Conservation (phyloP, 1,140 invertebrate genomes). For the Lucilia sericata region DNA sequence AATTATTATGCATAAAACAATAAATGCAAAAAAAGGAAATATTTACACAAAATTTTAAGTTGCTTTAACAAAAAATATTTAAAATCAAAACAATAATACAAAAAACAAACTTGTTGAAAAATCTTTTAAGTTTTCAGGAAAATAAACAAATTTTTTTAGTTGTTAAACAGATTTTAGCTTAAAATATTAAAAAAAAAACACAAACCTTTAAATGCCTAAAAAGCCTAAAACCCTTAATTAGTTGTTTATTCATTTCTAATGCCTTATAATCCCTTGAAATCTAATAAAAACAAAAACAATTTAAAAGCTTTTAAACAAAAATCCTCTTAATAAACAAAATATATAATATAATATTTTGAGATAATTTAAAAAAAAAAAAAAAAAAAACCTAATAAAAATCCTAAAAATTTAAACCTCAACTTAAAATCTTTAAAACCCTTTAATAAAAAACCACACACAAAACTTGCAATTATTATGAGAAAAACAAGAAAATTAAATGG, state of each 20-base stretch:
- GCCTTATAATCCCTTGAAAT: slow-evolving; percentile 35
- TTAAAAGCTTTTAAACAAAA: slow-evolving; percentile 39
- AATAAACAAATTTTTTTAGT: slow-evolving; percentile 30
- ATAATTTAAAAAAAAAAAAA: slow-evolving; percentile 39
- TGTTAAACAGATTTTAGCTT: not conserved
- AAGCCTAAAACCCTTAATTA: not conserved
- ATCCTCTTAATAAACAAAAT: slow-evolving; percentile 14
- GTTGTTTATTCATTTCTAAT: slow-evolving; percentile 33
- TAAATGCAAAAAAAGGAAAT: slow-evolving; percentile 9
- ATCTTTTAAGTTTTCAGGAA: not conserved
- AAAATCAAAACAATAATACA: not conserved
- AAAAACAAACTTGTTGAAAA: not conserved
- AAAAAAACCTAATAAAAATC: not conserved
- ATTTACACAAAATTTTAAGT: slow-evolving; percentile 14
- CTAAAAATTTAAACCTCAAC: not conserved
- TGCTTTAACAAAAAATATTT: slow-evolving; percentile 19
- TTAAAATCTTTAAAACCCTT: not conserved
- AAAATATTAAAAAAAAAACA: slow-evolving; percentile 32
- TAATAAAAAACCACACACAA: not conserved
- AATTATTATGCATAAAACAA: not conserved
- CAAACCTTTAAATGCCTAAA: not conserved
- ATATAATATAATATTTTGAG: slow-evolving; percentile 19
- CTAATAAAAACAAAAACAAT: slow-evolving; percentile 30
- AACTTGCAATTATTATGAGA: slow-evolving; percentile 14
- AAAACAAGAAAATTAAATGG: slow-evolving; percentile 18